Conservation (phyloP, 2,888 invertebrate species). For the Chymomyza procnemis region DNA sequence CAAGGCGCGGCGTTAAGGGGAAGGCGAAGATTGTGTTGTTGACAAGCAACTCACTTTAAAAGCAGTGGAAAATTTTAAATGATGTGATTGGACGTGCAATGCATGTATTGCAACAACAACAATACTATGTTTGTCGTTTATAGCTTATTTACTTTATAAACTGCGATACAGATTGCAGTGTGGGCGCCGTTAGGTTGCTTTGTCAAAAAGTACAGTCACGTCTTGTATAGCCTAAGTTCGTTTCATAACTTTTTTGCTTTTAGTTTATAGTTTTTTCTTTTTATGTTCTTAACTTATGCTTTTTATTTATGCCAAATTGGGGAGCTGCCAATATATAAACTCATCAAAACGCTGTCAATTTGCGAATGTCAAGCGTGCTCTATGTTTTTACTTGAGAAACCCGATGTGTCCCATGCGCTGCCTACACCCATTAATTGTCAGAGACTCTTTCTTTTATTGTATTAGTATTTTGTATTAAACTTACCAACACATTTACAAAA, state of each 20-base stretch:
- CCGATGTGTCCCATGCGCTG: background rate
- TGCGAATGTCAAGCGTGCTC: background rate
- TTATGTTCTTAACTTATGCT: too few relatives aligned
- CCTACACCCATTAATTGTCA: background rate
- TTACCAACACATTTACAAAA: constrained; percentile 32
- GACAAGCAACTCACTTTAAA: too few relatives aligned
- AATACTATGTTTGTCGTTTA: too few relatives aligned
- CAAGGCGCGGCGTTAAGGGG: too few relatives aligned
- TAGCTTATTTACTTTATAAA: background rate
- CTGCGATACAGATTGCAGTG: background rate
- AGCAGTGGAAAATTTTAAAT: background rate
- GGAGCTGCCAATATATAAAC: too few relatives aligned
- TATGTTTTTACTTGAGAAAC: background rate
- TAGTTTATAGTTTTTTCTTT: too few relatives aligned
- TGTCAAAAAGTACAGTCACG: too few relatives aligned
- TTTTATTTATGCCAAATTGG: too few relatives aligned
- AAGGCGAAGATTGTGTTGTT: too few relatives aligned
- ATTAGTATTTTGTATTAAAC: constrained; percentile 17
- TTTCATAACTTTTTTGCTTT: too few relatives aligned
- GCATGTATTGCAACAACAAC: too few relatives aligned
- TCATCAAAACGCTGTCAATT: background rate
- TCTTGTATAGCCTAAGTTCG: too few relatives aligned
- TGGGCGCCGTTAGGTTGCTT: background rate
- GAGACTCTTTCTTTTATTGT: constrained; percentile 9
- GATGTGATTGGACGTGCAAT: background rate